Evolutionary conservation across 2,888 invertebrate genomes (phyloP).

Genomic region (Xanthorhoe designata): DNA sequence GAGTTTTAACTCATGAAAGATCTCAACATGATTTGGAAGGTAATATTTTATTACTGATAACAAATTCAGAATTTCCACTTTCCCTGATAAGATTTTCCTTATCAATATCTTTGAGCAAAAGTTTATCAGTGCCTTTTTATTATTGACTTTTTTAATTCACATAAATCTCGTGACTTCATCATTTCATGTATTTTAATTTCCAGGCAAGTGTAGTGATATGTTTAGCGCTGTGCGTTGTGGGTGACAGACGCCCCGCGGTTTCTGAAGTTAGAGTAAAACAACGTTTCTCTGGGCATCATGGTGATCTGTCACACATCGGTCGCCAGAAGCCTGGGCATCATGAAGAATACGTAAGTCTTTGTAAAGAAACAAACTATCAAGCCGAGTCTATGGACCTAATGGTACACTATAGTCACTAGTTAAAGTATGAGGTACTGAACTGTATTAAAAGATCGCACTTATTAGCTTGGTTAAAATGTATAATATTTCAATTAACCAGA

Average conservation of each 20-base stretch:
- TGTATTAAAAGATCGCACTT: no score
- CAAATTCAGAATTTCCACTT: constrained; percentile 7
- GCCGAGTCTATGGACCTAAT: no score
- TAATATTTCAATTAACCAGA: no score
- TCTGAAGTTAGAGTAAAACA: constrained; percentile 65
- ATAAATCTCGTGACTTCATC: background rate
- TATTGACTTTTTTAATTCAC: background rate
- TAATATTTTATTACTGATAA: constrained; percentile 45
- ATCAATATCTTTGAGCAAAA: background rate
- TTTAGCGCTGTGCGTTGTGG: constrained; percentile 59
- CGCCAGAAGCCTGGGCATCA: constrained; percentile 66
- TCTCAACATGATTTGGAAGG: constrained; percentile 73
- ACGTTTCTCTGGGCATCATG: constrained; percentile 53
- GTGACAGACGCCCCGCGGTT: constrained; percentile 56
- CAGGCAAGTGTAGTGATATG: constrained; percentile 60
- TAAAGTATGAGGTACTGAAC: no score
- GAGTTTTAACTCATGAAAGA: constrained; percentile 55
- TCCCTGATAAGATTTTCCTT: background rate
- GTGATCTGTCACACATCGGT: constrained; percentile 63
- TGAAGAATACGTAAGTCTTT: constrained; percentile 72
- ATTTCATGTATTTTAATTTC: no score
- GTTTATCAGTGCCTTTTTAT: background rate
- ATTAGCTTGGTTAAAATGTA: no score
- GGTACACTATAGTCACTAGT: no score
- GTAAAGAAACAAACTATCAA: background rate